These are phyloP conservation scores for Mizuhopecten yessoensis DNA, from an alignment of 1,140 invertebrate species.

Conservation along the genomic window DNA sequence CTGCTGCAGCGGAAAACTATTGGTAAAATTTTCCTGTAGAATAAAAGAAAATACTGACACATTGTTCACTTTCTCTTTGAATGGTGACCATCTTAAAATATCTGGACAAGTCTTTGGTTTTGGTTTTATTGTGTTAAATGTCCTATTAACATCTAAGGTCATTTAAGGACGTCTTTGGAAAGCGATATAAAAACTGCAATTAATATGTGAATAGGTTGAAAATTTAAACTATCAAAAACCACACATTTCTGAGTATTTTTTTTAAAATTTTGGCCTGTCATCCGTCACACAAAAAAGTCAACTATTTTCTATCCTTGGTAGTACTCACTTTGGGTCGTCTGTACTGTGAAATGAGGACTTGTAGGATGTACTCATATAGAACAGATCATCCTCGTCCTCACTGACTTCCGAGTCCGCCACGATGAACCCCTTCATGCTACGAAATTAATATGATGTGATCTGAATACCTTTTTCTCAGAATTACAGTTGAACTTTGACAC, in stretches of 20 bases:
- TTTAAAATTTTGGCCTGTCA: no score
- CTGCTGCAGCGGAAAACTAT: not conserved
- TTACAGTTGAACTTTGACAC: not conserved
- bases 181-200: no score
- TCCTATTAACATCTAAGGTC: no score
- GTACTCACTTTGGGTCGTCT: not conserved
- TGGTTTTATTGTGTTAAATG: no score
- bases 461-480: not conserved
- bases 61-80: no score
- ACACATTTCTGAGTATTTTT: no score
- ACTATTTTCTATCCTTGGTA: not conserved
- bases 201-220: no score
- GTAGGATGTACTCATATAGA: constrained; percentile 56
- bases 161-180: no score
- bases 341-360: not conserved
- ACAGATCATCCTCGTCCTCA: constrained; percentile 47
- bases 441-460: not conserved
- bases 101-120: no score
- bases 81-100: no score
- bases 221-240: no score
- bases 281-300: no score
- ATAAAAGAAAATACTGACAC: not conserved
- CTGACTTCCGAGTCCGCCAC: constrained; percentile 61
- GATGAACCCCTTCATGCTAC: constrained; percentile 64
- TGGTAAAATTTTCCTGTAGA: not conserved